Evolutionary conservation across 2,113 vertebrate genomes (phyloP), one percentile per base, ranked within the genome.

Genomic region (Lepus europaeus): DNA sequence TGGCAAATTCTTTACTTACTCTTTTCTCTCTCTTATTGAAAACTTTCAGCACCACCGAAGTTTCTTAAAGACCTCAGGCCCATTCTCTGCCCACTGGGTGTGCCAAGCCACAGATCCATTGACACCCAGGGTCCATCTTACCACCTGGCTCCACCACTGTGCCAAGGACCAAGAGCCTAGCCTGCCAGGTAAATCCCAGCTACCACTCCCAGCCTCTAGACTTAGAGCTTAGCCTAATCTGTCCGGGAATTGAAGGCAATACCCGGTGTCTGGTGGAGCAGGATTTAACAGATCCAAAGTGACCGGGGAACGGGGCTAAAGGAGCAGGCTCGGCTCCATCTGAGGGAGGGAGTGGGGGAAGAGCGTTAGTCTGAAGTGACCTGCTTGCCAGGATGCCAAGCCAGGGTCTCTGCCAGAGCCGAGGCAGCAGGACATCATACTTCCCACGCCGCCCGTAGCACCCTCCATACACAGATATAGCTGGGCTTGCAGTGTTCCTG

Each of bases 231-330:
- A 56, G 72, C 68, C 27, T 17, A 59, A 49, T 90, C 14, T 72
- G 59, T 93, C 80, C 81, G 63, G 77, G 31, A 77, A 59, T 10
- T 11, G 1, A 78, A 11, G 19, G 64, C 23, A 31, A 95, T 56
- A 19, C 13, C 51, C 63, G 72, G 49, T 90, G 68, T 70, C 69
- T 72, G 51, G 61, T 90, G 64, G 68, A 76, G 53, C 14, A 7
- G 25, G 51, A 51, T 61, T 92, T 85, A 9, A 61, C 27, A 92
- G 70, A 66, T 92, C 92, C 83, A 93, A 93, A 79, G 36, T 72
- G 93, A 56, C 8, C 36, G 59, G 63, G 61, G 79, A 74, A 63
- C 78, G 91, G 95, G 87, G 29, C n/a, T 23, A 29, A 81, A 29
- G 53, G 70, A 90, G 70, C 19, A 19, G 22, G 53, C 61, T 89